Base-by-base conservation (phyloP, 2,113 vertebrate genomes). In the Micronycteris hirsuta region DNA sequence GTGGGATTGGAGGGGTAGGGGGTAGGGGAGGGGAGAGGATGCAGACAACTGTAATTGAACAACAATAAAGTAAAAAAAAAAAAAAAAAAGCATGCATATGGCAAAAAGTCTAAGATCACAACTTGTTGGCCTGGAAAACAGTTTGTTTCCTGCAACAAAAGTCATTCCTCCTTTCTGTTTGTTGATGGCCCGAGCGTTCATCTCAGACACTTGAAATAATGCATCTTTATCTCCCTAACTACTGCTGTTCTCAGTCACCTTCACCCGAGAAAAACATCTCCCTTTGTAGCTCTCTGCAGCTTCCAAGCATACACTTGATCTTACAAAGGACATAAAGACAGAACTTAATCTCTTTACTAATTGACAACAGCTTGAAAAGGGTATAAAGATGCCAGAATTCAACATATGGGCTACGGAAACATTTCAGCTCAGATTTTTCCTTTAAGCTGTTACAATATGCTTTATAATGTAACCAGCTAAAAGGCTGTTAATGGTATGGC, bases 111-210 rank as follows among this genome's bases (percentile, higher is more conserved):
- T n/a, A n/a, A n/a, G n/a, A n/a, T n/a, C n/a, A n/a, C n/a, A n/a
- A n/a, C n/a, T n/a, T n/a, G n/a, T n/a, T n/a, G n/a, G n/a, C n/a
- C n/a, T n/a, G n/a, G n/a, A n/a, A 43, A 43, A 98, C 67, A 78
- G 96, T 97, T 97, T 97, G 96, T 98, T 97, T 96, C 82, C 91
- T 80, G 92, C 95, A 97, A 98, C 97, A 98, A 97, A 98, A 91
- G 95, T 87, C 97, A 97, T 94, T 97, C 96, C 96, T 93, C 92
- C 84, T 98, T 95, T 97, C 90, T 97, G 36, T 97, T 96, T 96
- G 98, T 77, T 87, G 94, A 93, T 16, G 90, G 96, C 17, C 28
- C 0, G 3, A 38, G 17, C 11, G 17, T 86, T 96, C 88, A 88
- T 84, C 71, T 15, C 0, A 43, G 76, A 96, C 61, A 86, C 89